phyloP scores from a whole-genome alignment of 2,797 vertebrate species.

The Bradypodion ventrale region DNA sequence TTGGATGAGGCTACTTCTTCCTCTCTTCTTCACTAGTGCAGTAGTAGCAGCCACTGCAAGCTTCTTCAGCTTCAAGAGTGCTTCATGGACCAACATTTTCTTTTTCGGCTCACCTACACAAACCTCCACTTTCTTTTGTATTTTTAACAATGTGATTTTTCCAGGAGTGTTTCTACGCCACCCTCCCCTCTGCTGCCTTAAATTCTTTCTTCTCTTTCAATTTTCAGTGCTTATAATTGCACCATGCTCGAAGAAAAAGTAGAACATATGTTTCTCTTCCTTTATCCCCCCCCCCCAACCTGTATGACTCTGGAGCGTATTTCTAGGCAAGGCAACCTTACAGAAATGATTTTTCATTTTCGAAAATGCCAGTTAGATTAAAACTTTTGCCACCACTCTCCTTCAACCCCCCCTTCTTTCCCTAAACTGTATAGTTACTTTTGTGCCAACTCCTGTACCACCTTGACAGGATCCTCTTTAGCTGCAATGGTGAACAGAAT shows the following conservation, averaged over 20 bases:
- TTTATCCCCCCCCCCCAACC: not conserved
- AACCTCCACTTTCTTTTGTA: not conserved
- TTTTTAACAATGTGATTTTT: slow-evolving; percentile 23
- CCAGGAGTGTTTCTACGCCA: not conserved
- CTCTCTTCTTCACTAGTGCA: not conserved
- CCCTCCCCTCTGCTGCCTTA: not conserved
- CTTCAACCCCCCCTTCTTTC: not conserved
- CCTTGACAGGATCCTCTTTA: not conserved
- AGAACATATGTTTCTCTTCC: slow-evolving; percentile 22
- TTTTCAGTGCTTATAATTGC: slow-evolving; percentile 18
- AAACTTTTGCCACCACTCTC: not conserved
- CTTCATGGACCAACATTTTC: slow-evolving; percentile 3
- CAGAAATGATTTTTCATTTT: not conserved
- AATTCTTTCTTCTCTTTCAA: not conserved
- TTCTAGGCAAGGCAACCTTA: not conserved
- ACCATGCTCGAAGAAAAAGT: slow-evolving; percentile 10
- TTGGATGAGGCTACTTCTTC: not conserved
- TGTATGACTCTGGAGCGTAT: slow-evolving; percentile 6
- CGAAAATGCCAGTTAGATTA: not conserved
- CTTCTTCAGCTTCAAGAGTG: not conserved
- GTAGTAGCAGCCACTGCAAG: not conserved
- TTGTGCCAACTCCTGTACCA: not conserved
- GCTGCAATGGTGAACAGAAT: not conserved
- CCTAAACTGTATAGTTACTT: not conserved
- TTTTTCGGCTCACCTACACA: not conserved